phyloP scores from a whole-genome alignment of 1,140 invertebrate species.

The Drosophila navojoa region DNA sequence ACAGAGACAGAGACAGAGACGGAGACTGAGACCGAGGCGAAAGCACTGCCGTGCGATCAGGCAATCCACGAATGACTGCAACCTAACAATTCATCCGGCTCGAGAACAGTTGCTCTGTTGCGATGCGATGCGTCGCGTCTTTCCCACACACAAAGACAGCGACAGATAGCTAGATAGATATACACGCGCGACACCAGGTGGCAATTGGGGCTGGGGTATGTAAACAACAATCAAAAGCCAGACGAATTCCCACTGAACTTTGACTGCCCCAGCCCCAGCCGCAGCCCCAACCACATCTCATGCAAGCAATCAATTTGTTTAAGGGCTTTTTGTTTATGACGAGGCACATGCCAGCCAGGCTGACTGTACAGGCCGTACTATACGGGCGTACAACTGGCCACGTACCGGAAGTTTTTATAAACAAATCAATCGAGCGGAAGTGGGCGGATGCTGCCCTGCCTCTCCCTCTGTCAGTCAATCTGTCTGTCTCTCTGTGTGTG shows the following conservation, averaged over 20 bases:
- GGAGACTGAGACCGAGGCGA: neutral
- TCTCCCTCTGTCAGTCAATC: conserved; percentile 17
- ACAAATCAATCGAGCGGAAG: conserved; percentile 80
- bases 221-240: conserved; percentile 40
- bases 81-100: conserved; percentile 7
- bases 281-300: neutral
- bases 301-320: conserved; percentile 26
- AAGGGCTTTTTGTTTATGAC: conserved; percentile 66
- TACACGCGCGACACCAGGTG: conserved; percentile 39
- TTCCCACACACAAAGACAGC: neutral
- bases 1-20: neutral
- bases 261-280: conserved; percentile 30
- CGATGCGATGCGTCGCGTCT: conserved; percentile 2
- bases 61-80: conserved; percentile 36
- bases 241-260: conserved; percentile 55
- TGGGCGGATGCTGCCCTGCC: conserved; percentile 50
- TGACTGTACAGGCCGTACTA: conserved; percentile 17
- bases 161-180: conserved; percentile 5
- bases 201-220: conserved; percentile 38
- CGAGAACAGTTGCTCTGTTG: conserved; percentile 24
- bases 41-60: conserved; percentile 31
- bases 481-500: neutral
- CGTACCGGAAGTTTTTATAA: conserved; percentile 76
- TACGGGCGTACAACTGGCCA: conserved; percentile 15
- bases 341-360: conserved; percentile 22